Evolutionary conservation across 2,888 invertebrate species (phyloP), one percentile per base, ranked within the genome.

Genomic region (Apamea crenata): DNA sequence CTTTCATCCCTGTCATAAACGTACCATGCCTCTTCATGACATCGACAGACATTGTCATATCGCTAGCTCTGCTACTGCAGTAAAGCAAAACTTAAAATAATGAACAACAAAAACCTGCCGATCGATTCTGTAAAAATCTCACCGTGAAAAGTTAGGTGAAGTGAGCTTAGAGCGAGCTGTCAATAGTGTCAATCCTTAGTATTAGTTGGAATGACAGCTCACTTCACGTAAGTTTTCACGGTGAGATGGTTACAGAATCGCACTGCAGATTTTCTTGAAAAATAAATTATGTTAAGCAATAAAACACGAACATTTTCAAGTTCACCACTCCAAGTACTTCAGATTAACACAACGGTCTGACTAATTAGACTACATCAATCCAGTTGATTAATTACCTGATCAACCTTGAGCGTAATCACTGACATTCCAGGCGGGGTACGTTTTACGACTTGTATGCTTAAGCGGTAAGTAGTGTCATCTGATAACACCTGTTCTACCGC

Each of bases 381-480:
- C 56, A 53, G n/a, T 68, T 79, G 74, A 87, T 73, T 75, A 80
- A 82, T 77, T 77, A 70, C 61, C 56, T 67, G 65, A 74, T 72
- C 69, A 40, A 77, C 87, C 87, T 86, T 86, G 77, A 32, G 25
- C 6, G 75, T 94, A 94, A 94, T 95, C 94, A 93, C 89, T 90
- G 83, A 87, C 91, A 95, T 95, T 93, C 94, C 93, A 90, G 80
- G 75, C 78, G 87, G 92, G 89, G 78, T 92, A 91, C 83, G 86
- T 86, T 86, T 88, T 89, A 87, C 77, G 87, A 87, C 70, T 81
- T 87, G 80, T 87, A 74, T 87, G 80, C 80, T 87, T 90, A 86
- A 63, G 76, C 56, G 69, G 71, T 67, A n/a, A n/a, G n/a, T n/a
- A 77, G 71, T 83, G 81, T 87, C 86, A 74, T 75, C 74, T 87